These are phyloP conservation scores for Drosophila busckii DNA, from an alignment of 1,140 invertebrate genomes.

Conservation along the genomic window DNA sequence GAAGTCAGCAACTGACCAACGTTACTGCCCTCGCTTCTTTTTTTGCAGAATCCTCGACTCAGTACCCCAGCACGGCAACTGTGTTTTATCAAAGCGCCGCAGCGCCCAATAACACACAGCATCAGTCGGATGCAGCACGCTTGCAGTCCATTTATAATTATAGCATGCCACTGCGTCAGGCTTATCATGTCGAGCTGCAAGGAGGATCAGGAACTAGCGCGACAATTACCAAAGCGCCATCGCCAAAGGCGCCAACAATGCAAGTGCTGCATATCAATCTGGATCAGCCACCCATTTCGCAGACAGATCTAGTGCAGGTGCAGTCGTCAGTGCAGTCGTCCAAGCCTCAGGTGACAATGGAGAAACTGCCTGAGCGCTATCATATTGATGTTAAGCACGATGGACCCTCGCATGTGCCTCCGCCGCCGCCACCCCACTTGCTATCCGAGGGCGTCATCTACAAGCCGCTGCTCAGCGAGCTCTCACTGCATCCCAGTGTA, in stretches of 20 bases:
- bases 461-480: slow-evolving; percentile 57
- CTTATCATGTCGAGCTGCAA: slow-evolving; percentile 64
- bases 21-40: too few relatives aligned
- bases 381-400: slow-evolving; percentile 73
- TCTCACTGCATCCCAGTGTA: slow-evolving; percentile 67
- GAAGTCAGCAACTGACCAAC: too few relatives aligned
- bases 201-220: slow-evolving; percentile 31
- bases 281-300: slow-evolving; percentile 71
- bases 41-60: slow-evolving; percentile 58
- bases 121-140: slow-evolving; percentile 59
- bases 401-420: slow-evolving; percentile 35
- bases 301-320: slow-evolving; percentile 49
- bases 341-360: slow-evolving; percentile 75
- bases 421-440: slow-evolving; percentile 50
- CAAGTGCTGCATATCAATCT: slow-evolving; percentile 74
- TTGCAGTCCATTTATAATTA: slow-evolving; percentile 62
- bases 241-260: slow-evolving; percentile 51
- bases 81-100: slow-evolving; percentile 73
- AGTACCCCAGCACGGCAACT: slow-evolving; percentile 68
- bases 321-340: slow-evolving; percentile 53
- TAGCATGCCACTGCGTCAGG: slow-evolving; percentile 56
- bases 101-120: slow-evolving; percentile 63
- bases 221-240: slow-evolving; percentile 43
- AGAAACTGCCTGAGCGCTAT: slow-evolving; percentile 71
- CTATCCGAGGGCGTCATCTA: slow-evolving; percentile 62